phyloP scores from a whole-genome alignment of 2,888 invertebrate species.

The Diaperis boleti region DNA sequence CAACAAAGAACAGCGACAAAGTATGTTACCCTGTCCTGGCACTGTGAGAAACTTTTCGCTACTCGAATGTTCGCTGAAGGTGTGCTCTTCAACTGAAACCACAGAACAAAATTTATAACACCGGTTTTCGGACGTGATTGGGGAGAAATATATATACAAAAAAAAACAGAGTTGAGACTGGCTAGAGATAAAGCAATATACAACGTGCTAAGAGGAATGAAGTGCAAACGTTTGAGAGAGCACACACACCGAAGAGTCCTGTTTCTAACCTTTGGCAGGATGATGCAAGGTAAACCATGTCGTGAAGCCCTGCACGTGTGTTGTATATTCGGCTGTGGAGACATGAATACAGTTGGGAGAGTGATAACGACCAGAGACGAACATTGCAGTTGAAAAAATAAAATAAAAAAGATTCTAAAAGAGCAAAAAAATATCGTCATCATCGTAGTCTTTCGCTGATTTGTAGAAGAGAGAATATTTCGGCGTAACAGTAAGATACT shows the following conservation, averaged over 20 bases:
- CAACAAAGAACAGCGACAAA: no score
- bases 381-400: no score
- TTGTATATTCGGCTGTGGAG: slow-evolving; percentile 61
- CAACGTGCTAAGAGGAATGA: slow-evolving; percentile 26
- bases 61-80: slow-evolving; percentile 57
- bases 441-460: no score
- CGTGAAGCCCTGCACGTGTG: slow-evolving; percentile 68
- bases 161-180: slow-evolving; percentile 2
- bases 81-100: slow-evolving; percentile 64
- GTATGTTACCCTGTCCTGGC: slow-evolving; percentile 64
- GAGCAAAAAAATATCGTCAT: no score
- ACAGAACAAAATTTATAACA: slow-evolving; percentile 21
- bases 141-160: no score
- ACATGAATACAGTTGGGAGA: slow-evolving; percentile 27
- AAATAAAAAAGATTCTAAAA: no score
- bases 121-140: not conserved
- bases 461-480: no score
- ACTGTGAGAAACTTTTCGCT: slow-evolving; percentile 67
- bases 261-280: slow-evolving; percentile 67
- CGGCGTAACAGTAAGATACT: no score
- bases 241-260: slow-evolving; percentile 41
- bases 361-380: not conserved
- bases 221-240: slow-evolving; percentile 34
- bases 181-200: slow-evolving; percentile 9
- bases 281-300: slow-evolving; percentile 70